These are phyloP conservation scores for Atlantisia rogersi DNA, from an alignment of 2,113 vertebrate species.

Conservation along the genomic window DNA sequence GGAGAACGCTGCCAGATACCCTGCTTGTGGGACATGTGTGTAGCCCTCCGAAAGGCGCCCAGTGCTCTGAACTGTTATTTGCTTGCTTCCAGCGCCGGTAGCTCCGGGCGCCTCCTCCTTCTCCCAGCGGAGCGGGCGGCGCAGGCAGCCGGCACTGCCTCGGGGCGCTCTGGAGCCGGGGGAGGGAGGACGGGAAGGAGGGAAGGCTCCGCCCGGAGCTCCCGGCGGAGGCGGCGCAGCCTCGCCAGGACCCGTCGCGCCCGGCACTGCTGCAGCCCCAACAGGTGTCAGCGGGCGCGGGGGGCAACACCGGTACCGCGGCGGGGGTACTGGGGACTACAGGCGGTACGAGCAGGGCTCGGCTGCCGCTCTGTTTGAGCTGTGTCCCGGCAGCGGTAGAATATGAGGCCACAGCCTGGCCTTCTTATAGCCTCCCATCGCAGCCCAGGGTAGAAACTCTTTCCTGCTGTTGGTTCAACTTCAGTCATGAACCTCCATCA, in stretches of 20 bases:
- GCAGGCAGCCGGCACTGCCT: background rate
- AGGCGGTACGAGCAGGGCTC: background rate
- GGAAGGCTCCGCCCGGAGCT: slow-evolving; percentile 58
- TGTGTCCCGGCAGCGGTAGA: no score
- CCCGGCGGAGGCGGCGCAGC: slow-evolving; percentile 40
- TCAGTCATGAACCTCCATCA: accelerated
- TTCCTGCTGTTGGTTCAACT: background rate
- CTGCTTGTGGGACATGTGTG: slow-evolving; percentile 63
- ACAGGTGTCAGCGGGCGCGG: background rate
- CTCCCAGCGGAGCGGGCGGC: slow-evolving; percentile 35
- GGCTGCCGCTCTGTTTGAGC: background rate
- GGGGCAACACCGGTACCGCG: background rate
- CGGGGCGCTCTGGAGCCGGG: slow-evolving; percentile 31
- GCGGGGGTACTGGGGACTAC: background rate
- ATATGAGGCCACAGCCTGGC: background rate
- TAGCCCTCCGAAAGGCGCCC: background rate
- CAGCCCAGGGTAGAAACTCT: accelerated
- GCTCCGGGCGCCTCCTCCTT: slow-evolving; percentile 15
- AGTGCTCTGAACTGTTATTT: background rate
- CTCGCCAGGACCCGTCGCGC: background rate
- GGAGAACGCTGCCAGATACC: slow-evolving; percentile 18
- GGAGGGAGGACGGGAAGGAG: slow-evolving; percentile 21
- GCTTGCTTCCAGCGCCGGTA: background rate
- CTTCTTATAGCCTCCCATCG: background rate
- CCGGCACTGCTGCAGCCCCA: background rate